A percentile compares a stretch with the other conserved stretches of the same genome.
Evolutionary conservation across 2,797 vertebrate species (phyloP).

Genomic region (Xenentodon cancila): DNA sequence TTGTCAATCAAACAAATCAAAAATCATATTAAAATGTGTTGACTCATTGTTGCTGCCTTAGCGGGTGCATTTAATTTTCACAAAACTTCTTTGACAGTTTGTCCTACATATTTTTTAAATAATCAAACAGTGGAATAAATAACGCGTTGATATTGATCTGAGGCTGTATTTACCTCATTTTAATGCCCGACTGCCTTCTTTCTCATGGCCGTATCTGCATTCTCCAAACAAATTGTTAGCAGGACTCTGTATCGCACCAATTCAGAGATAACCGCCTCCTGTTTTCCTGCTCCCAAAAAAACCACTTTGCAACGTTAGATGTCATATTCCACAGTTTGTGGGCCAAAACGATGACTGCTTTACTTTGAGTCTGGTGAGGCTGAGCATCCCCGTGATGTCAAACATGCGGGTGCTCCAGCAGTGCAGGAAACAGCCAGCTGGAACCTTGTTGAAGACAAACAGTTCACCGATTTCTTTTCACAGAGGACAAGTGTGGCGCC

Average conservation of each 20-base stretch:
- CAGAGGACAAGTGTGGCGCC: slow-evolving; percentile 2
- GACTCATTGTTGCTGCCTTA: too few relatives aligned
- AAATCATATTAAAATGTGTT: too few relatives aligned
- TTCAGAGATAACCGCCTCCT: not conserved
- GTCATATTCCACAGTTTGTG: not conserved
- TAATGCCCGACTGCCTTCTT: too few relatives aligned
- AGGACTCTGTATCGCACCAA: not conserved
- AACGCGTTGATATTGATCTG: too few relatives aligned
- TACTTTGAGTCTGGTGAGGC: not conserved
- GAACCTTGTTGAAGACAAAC: slow-evolving; percentile 26
- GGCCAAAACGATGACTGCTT: slow-evolving; percentile 5
- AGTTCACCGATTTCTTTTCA: slow-evolving; percentile 34
- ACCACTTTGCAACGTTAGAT: slow-evolving; percentile 1
- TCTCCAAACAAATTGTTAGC: not conserved
- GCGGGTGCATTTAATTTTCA: too few relatives aligned
- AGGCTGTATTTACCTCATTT: too few relatives aligned
- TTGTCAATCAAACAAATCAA: too few relatives aligned
- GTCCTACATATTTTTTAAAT: too few relatives aligned
- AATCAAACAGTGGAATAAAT: too few relatives aligned
- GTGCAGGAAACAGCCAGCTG: slow-evolving; percentile 16
- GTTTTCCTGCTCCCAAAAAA: not conserved
- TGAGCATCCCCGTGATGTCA: slow-evolving; percentile 21
- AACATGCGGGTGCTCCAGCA: slow-evolving; percentile 15
- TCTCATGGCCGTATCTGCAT: too few relatives aligned
- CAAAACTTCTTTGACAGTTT: too few relatives aligned